These are phyloP conservation scores for Arnoldichthys spilopterus DNA, from an alignment of 2,797 vertebrate species.

Conservation along the genomic window DNA sequence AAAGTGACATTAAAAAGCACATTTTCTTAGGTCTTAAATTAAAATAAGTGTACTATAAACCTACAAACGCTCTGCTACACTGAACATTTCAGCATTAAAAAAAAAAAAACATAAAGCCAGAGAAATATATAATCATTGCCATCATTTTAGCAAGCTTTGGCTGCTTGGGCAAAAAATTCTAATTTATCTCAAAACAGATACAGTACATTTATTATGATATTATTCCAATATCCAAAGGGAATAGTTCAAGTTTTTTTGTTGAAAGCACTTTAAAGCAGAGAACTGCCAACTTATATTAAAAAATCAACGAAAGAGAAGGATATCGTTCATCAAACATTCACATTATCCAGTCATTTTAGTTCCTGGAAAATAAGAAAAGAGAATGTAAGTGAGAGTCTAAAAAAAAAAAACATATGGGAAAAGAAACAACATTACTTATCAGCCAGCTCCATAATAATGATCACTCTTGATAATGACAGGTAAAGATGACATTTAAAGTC, in stretches of 20 bases:
- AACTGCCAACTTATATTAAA: neutral
- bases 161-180: conserved; percentile 15
- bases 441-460: no score
- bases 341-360: conserved; percentile 54
- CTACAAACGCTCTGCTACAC: neutral
- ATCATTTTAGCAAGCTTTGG: neutral
- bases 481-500: no score
- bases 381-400: no score
- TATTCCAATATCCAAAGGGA: conserved; percentile 37
- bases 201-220: conserved; percentile 39
- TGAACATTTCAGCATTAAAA: neutral
- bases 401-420: no score
- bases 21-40: conserved; percentile 31
- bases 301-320: no score
- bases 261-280: conserved; percentile 10
- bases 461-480: no score
- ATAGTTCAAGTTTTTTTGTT: conserved; percentile 52
- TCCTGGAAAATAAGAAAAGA: conserved; percentile 62
- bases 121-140: neutral
- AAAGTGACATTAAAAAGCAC: conserved; percentile 22
- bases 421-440: neutral
- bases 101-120: conserved; percentile 16
- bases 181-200: conserved; percentile 33
- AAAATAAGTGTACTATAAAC: conserved; percentile 50
- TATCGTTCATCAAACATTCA: neutral